Base-by-base conservation (phyloP, 2,113 vertebrate genomes). In the Corythornis vintsioides region DNA sequence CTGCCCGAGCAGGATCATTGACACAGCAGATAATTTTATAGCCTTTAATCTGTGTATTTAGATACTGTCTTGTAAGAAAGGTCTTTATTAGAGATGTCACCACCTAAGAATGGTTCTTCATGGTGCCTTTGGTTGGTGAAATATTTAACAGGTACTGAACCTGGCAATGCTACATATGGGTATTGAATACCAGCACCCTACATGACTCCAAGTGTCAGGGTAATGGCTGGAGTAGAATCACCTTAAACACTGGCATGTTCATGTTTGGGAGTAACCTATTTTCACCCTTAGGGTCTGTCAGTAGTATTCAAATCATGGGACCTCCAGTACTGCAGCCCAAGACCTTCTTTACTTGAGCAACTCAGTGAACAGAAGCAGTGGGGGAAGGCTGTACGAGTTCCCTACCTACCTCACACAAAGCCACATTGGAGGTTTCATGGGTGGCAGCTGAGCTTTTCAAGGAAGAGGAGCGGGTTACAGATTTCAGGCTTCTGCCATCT, bases 371-470 rank as follows among this genome's bases (percentile, higher is more conserved):
- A 25, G 18, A 29, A 83, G 29, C 0, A 1, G 24, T 13, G 31
- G 15, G 12, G 79, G 20, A 42, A 80, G 35, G 24, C 19, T 76
- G 10, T 25, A 19, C 1, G 0, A 84, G 8, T 47, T 47, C 31
- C 28, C 15, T 11, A 70, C 60, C 26, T 90, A 98, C 98, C 98
- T 99, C 98, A 55, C 98, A 98, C 55, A 99, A 94, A 11, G 98
- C 99, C 48, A 99, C 96, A 0, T 95, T 98, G 88, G 98, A 97
- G 16, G 97, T 98, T 86, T 99, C 98, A 0, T 98, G 96, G 22
- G 97, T 97, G 25, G 84, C 97, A 4, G 71, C 94, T 19, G 96
- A 60, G 56, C 98, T 99, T 95, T 97, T 98, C 5, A 97, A 90
- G n/a, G 99, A 99, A 56, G 95, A 90, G 0, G 97, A 98, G 24